Base-by-base conservation (phyloP, 1,140 invertebrate species). In the Bombus cullumanus region DNA sequence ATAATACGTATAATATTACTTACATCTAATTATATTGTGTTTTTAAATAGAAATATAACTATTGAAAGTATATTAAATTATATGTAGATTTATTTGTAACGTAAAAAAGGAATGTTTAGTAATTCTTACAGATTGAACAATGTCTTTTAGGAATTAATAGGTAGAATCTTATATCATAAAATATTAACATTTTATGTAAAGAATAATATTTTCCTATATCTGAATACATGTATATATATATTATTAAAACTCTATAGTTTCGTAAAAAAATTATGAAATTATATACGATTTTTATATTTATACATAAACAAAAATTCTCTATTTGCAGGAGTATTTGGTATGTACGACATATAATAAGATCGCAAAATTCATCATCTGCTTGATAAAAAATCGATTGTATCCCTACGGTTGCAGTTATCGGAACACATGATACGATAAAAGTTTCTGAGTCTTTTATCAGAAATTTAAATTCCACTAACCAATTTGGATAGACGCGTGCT, bases 381-480 rank as follows among this genome's bases (percentile, higher is more conserved):
- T 31, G 12, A 12, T 66, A 31, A 9, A 66, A 41, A 31, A 5
- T 43, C 25, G 41, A 37, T 34, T 43, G 3, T 15, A 64, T 31
- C 10, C 12, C 22, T 53, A 37, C 25, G 31, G 10, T 28, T 69
- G 13, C 34, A 34, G 25, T 79, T 62, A 59, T 72, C 10, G 18
- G 5, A 57, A 57, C 1, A 53, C 22, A 37, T 8, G 28, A 81
- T 18, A 25, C 28, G n/a, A 53, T n/a, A 1, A 39, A 41, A 41
- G n/a, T 37, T 37, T 41, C 28, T 18, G 2, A 10, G 13, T 57
- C 28, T 74, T 13, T 39, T 25, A 43, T 53, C 10, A 6, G 68
- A 68, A 75, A 81, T 85, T 79, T 66, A 75, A 85, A 78, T 64
- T 37, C 39, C 72, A 72, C 76, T 34, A 47, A 87, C 59, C n/a